These are phyloP conservation scores for Acheta domesticus DNA, from an alignment of 2,888 invertebrate genomes.

Conservation along the genomic window DNA sequence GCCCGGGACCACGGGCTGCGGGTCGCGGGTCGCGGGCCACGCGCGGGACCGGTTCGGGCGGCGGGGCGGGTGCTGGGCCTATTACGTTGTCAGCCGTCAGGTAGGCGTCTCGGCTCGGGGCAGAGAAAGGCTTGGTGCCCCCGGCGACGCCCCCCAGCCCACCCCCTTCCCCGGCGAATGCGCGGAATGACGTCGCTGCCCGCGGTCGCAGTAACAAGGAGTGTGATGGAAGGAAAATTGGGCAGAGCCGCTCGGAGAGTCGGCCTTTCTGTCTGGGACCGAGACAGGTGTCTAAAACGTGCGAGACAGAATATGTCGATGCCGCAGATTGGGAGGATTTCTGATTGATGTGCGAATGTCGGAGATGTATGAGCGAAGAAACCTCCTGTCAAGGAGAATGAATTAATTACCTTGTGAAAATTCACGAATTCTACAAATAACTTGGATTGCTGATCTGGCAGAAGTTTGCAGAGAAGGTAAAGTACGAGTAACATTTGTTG, in stretches of 20 bases:
- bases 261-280: neutral
- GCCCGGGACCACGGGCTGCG: neutral
- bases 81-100: neutral
- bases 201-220: neutral
- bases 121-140: neutral
- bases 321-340: neutral
- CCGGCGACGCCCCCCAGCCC: neutral
- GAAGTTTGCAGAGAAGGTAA: too few relatives aligned
- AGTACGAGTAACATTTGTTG: too few relatives aligned
- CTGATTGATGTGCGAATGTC: neutral
- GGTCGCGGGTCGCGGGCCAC: neutral
- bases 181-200: neutral
- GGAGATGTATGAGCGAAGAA: neutral
- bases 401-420: too few relatives aligned
- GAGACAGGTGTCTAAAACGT: neutral
- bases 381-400: too few relatives aligned
- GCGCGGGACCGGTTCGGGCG: neutral
- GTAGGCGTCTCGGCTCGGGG: neutral
- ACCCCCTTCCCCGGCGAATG: neutral
- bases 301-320: neutral
- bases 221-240: conserved; percentile 8
- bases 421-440: too few relatives aligned
- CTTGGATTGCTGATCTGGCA: too few relatives aligned
- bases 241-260: neutral
- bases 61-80: neutral